Base-by-base conservation (phyloP, 2,888 invertebrate species). In the Pseudococcus longispinus region DNA sequence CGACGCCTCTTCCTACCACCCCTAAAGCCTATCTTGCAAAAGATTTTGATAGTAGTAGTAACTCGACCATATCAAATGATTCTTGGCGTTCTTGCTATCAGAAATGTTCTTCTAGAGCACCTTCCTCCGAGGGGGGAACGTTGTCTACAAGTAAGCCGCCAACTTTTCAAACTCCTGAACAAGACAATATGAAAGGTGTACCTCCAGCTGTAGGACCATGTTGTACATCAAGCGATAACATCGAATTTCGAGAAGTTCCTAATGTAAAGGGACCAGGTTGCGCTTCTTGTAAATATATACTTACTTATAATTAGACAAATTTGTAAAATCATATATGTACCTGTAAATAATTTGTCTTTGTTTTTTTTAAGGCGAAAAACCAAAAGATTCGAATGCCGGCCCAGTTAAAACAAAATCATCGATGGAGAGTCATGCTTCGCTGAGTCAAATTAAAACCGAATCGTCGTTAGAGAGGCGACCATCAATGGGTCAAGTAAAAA, bases 1-100 rank as follows among this genome's bases (percentile, higher is more conserved):
- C 26, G 0, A 51, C 55, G 15, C 70, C 70, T 32, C 32, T 70
- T 29, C 70, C 70, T 29, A 70, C 70, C 2, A 84, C 51, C 9
- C 84, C 84, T 3, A 84, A 37, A 60, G 26, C 55, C 18, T 84
- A 84, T 6, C 2, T 55, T 6, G 84, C 55, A 6, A 84, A 84
- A 84, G 84, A 84, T 15, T 84, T 84, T 13, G 84, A 84, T 18
- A 84, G 84, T 32, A 84, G 84, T 18, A 60, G 32, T 20, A 26
- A 55, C 11, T 84, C 84, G 9, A 55, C 84, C 2, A 60, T 55
- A n/a, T 60, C 55, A 6, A 84, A 84, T 13, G 84, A 84, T n/a
- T 84, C 84, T 20, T 55, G 84, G 55, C 32, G 60, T 32, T 51
- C 51, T 26, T 84, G 60, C n/a, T 84, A 84, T n/a, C 29, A 60